Evolutionary conservation across 1,140 invertebrate species (phyloP), one percentile per base, ranked within the genome.

Genomic region (Rhyzopertha dominica): DNA sequence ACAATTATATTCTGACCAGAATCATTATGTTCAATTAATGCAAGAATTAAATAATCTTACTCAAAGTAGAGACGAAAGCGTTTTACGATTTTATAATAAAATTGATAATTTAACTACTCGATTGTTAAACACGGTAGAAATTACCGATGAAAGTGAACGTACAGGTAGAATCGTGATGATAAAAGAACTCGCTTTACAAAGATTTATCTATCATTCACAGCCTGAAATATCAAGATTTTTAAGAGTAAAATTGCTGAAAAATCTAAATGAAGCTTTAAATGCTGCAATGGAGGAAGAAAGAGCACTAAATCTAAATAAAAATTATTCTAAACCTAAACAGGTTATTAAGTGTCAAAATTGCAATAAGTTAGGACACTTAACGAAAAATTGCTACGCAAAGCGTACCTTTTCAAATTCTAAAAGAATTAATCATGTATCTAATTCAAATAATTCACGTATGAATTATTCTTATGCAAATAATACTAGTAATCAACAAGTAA

Each of bases 21-120:
- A 46, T 41, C 44, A 34, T 22, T 47, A 42, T 5, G 20, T 19
- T 9, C 35, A 47, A 35, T 36, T 42, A 23, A 42, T 36, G 34
- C 16, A 43, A 29, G 43, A 39, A 40, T 34, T 50, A 40, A 50
- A 50, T 40, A 43, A 24, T 19, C 22, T 42, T 14, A 43, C 23
- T 24, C 48, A 50, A 50, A 25, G 19, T 38, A 3, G 17, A 25
- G 5, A n/a, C 4, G 40, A 49, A 49, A n/a, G 13, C 12, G 37
- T 51, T 5, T 12, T 41, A 10, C 12, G 16, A 4, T 47, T 32
- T 43, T 20, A 43, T 30, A 23, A 40, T n/a, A n/a, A n/a, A n/a
- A n/a, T n/a, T n/a, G n/a, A n/a, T n/a, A n/a, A n/a, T n/a, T n/a
- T n/a, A n/a, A 30, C 12, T 32, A 39, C 23, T 47, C 25, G 18